Conservation (phyloP, 2,797 vertebrate species). For the Myioborus melanocephalus region DNA sequence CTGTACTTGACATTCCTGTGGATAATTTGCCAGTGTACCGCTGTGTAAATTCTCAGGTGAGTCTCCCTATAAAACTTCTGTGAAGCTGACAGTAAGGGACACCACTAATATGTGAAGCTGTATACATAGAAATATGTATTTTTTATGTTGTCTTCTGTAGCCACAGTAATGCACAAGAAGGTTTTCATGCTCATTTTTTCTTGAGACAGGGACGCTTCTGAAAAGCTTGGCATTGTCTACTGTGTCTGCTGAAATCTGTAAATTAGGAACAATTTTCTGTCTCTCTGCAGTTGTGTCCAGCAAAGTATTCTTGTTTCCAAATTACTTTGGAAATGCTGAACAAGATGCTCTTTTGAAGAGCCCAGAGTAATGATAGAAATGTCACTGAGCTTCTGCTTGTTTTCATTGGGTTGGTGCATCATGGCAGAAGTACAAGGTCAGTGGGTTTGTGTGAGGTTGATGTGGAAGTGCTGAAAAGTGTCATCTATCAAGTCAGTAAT, state of each 20-base stretch:
- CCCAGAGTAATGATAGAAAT: not conserved
- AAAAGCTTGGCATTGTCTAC: not conserved
- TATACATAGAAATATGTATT: not conserved
- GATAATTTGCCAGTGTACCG: not conserved
- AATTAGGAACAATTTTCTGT: not conserved
- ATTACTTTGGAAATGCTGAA: not conserved
- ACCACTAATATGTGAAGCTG: not conserved
- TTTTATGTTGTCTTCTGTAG: not conserved
- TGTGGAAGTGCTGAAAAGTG: not conserved
- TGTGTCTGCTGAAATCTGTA: not conserved
- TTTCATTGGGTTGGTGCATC: not conserved
- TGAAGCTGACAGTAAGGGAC: not conserved
- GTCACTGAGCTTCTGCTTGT: not conserved
- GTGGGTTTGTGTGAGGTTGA: not conserved
- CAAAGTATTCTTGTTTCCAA: not conserved
- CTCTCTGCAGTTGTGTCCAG: not conserved
- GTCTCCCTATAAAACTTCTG: not conserved
- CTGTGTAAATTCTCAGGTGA: not conserved
- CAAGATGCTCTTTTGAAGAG: not conserved
- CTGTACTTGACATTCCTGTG: not conserved
- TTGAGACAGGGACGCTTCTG: not conserved
- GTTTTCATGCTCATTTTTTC: not conserved
- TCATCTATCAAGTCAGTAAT: not conserved
- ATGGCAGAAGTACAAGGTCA: not conserved
- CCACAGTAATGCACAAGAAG: not conserved